A percentile compares a stretch with the other conserved stretches of the same genome.
phyloP scores from a whole-genome alignment of 2,888 invertebrate species.

The Agrochola lychnidis region DNA sequence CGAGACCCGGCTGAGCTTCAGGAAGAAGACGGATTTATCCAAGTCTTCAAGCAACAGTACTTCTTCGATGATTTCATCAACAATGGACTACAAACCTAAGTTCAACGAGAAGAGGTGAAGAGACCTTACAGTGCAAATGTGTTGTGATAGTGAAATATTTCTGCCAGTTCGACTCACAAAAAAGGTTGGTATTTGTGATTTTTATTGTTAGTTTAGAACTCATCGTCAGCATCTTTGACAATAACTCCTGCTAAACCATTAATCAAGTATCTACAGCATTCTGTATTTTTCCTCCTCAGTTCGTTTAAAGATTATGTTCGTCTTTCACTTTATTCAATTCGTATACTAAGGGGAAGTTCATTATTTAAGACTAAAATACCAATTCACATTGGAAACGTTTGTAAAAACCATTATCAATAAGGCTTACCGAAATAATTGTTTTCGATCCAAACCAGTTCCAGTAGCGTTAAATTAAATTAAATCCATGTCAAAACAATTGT shows the following conservation, averaged over 20 bases:
- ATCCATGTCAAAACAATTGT: constrained; percentile 25
- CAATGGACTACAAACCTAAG: constrained; percentile 75
- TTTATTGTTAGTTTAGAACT: constrained; percentile 18
- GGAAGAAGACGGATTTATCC: constrained; percentile 78
- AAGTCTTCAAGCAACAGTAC: constrained; percentile 76
- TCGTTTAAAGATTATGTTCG: not conserved
- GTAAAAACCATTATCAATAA: constrained; percentile 14
- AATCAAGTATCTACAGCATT: not conserved
- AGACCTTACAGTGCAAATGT: constrained; percentile 67
- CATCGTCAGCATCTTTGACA: not conserved
- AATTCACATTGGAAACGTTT: not conserved
- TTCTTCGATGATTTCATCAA: constrained; percentile 80
- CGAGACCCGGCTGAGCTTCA: constrained; percentile 84
- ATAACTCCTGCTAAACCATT: not conserved
- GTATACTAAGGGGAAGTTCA: no score
- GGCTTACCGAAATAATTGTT: constrained; percentile 22
- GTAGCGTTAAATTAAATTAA: constrained; percentile 30
- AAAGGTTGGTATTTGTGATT: constrained; percentile 79
- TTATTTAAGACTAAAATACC: not conserved
- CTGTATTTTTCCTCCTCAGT: not conserved
- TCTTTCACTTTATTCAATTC: not conserved
- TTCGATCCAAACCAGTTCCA: constrained; percentile 1
- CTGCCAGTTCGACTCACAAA: constrained; percentile 70
- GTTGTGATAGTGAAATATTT: constrained; percentile 80
- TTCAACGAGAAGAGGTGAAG: constrained; percentile 82